Evolutionary conservation across 2,797 vertebrate species (phyloP), one percentile per base, ranked within the genome.

Genomic region (Halcyon leucocephala): DNA sequence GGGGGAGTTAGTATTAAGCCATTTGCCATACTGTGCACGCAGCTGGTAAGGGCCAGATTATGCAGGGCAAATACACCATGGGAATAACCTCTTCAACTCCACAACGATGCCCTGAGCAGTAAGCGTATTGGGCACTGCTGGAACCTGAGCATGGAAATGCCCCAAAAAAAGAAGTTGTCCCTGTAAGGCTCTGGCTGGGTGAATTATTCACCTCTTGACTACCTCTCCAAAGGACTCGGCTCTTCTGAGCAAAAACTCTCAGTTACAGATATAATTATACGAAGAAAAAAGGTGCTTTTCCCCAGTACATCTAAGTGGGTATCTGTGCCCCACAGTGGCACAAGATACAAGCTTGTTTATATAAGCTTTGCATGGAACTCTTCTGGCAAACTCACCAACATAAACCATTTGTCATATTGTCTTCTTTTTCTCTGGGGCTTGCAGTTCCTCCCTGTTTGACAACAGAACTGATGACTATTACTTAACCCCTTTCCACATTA

Each of bases 331-430:
- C 60, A 55, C 28, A 21, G 0, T 49, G 35, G 51, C 78, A 64
- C 26, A 55, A 86, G 66, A 52, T 39, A 69, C 4, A 49, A 73
- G 44, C 51, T 90, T 82, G 28, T 67, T 86, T 73, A 18, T 60
- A 28, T 37, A 60, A 93, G 41, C 35, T 84, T 73, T 90, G 62
- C 20, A n/a, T 73, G 29, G 33, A 79, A 94, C 31, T 85, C 49
- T 94, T 80, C 78, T 87, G 67, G 64, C 74, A 96, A 94, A 80
- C 58, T 81, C 67, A 90, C 67, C 55, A 92, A 46, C 70, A 86
- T 18, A 82, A 42, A 52, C 58, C 14, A 82, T 90, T 93, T 64
- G n/a, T 95, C 54, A 76, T 76, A 57, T 49, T 90, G 73, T 54
- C 48, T 60, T 55, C 22, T 84, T 62, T 64, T 42, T 37, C 82